Evolutionary conservation across 35 echinoderm and acorn worm species (phyloP).

Genomic region (Ptychodera flava): DNA sequence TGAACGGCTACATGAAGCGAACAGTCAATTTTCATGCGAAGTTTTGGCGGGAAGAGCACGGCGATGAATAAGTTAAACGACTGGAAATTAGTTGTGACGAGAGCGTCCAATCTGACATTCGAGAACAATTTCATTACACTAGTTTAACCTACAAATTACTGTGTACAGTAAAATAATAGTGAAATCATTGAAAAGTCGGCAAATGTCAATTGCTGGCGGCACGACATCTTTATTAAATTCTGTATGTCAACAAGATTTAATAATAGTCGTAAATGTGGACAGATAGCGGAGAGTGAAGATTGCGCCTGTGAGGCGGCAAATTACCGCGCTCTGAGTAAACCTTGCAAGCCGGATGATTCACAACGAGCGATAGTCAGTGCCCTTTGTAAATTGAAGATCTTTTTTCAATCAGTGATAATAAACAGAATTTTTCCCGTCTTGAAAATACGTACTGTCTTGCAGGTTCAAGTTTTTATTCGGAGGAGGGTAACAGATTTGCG

Average conservation of each 20-base stretch:
- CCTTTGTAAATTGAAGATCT: too few species aligned
- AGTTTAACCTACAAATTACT: neutral
- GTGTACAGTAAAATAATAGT: neutral
- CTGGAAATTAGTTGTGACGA: neutral
- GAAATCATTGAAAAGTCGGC: neutral
- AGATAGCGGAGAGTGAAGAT: neutral
- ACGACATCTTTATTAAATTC: constrained; percentile 2
- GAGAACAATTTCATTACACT: neutral
- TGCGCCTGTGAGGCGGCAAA: neutral
- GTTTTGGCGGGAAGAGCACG: neutral
- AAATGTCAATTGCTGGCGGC: neutral
- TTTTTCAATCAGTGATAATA: too few species aligned
- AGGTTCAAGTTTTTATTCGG: too few species aligned
- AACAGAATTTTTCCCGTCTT: too few species aligned
- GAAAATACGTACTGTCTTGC: too few species aligned
- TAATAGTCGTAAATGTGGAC: neutral
- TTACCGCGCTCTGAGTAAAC: too few species aligned
- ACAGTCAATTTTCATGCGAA: neutral
- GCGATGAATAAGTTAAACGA: neutral
- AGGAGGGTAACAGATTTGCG: too few species aligned
- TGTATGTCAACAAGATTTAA: neutral
- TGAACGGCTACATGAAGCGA: neutral
- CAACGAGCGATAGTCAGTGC: too few species aligned
- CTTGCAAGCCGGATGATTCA: too few species aligned
- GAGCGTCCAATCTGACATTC: neutral